Evolutionary conservation across 1,140 invertebrate genomes (phyloP).

Genomic region (Ostrea edulis): DNA sequence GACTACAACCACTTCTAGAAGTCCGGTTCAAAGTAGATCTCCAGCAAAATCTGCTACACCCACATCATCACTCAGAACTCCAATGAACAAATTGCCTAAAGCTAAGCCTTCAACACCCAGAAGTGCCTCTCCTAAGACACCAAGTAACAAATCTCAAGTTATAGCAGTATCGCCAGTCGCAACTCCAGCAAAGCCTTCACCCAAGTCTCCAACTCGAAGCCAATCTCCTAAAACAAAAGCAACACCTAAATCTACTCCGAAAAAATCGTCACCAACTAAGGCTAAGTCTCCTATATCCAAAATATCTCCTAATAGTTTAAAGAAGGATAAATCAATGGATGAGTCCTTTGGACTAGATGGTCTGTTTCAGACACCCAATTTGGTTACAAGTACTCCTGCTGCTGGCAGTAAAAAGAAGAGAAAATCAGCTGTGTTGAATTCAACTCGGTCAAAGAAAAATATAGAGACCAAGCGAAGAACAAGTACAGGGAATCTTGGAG

Average conservation of each 20-base stretch:
- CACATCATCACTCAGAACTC: background rate
- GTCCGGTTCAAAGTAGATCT: constrained; percentile 42
- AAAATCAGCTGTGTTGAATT: constrained; percentile 39
- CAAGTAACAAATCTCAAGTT: constrained; percentile 18
- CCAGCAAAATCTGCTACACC: background rate
- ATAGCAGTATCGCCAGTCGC: background rate
- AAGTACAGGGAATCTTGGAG: constrained; percentile 44
- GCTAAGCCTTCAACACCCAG: constrained; percentile 35
- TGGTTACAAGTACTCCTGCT: constrained; percentile 55
- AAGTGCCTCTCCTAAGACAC: constrained; percentile 36
- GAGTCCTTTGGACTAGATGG: constrained; percentile 59
- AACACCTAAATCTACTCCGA: background rate
- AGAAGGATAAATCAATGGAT: constrained; percentile 12
- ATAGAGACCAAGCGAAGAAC: background rate
- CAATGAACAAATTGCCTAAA: constrained; percentile 37
- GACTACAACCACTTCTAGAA: background rate
- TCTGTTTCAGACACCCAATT: constrained; percentile 62
- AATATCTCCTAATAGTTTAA: background rate
- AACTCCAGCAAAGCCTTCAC: constrained; percentile 34
- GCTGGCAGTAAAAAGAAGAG: constrained; percentile 20
- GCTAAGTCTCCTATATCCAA: background rate
- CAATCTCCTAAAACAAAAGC: constrained; percentile 40
- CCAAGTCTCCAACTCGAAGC: constrained; percentile 27
- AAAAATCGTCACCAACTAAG: background rate
- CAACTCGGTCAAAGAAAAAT: constrained; percentile 28